Evolutionary conservation across 2,113 vertebrate species (phyloP), one percentile per base, ranked within the genome.

Genomic region (Brachyhypopomus occidentalis): DNA sequence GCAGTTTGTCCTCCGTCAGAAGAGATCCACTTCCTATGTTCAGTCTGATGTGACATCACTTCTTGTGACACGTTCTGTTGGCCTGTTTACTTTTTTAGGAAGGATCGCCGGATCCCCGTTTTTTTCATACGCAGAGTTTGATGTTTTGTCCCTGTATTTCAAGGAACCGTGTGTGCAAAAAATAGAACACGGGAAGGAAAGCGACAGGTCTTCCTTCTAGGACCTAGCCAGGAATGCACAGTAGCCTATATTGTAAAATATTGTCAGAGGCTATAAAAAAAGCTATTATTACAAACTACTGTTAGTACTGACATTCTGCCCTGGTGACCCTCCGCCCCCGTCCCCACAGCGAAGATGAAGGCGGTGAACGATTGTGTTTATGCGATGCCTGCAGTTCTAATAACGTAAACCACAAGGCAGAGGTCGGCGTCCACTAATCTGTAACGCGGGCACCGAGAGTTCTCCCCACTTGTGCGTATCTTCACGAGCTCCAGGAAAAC

Each of bases 401-500:
- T n/a, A n/a, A 11, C 36, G 64, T 36, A 69, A 30, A 69, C 64
- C 64, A 38, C 34, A 38, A 69, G 36, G 30, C 64, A 38, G 22
- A 69, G 64, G 64, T 69, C 64, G 38, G n/a, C 64, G 8, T 69
- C 64, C 64, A 36, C 20, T 27, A 19, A 36, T 9, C 45, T 56
- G 23, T 16, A 58, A 19, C 16, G 9, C 36, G 30, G 38, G 23
- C 22, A 16, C 19, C 16, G 36, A 17, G 8, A 66, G 17, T 5
- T 11, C 25, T 34, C 45, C 64, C 25, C 5, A 41, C 27, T 69
- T 59, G 59, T 11, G 5, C 45, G 22, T 19, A 14, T 16, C 52
- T 59, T 22, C n/a, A 22, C 2, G 25, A 58, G 76, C 45, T 72
- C 36, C 62, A 66, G 56, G 41, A 82, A 72, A 76, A 67, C 27